Evolutionary conservation across 2,113 vertebrate genomes (phyloP).

Genomic region (Eira barbara): DNA sequence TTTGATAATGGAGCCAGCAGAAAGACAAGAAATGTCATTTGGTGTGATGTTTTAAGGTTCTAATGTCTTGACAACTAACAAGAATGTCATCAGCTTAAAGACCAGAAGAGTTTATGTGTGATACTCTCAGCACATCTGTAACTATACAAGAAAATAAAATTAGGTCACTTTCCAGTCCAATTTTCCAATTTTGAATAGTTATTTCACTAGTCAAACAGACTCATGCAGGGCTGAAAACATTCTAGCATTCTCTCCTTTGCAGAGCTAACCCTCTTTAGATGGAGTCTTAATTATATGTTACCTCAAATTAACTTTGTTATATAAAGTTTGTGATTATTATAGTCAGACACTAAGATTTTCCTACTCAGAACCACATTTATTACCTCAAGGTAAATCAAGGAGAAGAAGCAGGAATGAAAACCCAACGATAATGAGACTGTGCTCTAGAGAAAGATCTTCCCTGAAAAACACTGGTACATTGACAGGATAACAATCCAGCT

Average conservation of each 20-base stretch:
- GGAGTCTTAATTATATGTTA: conserved; percentile 41
- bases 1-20: not conserved
- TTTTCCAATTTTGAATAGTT: not conserved
- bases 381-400: not conserved
- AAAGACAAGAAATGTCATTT: not conserved
- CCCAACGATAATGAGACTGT: not conserved
- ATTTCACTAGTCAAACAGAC: not conserved
- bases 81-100: not conserved
- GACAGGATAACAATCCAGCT: not conserved
- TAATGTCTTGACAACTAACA: conserved; percentile 32
- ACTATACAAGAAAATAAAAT: conserved; percentile 49
- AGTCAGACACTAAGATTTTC: not conserved
- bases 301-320: conserved; percentile 22
- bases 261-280: not conserved
- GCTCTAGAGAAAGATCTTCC: not conserved
- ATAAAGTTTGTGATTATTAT: conserved; percentile 23
- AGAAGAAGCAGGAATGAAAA: not conserved
- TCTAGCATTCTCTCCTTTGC: not conserved
- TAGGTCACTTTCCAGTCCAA: conserved; percentile 39
- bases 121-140: not conserved
- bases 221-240: not conserved
- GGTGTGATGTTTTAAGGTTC: not conserved
- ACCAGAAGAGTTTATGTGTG: not conserved
- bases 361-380: not conserved
- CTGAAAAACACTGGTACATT: not conserved